A percentile compares a stretch with the other conserved stretches of the same genome.
These are phyloP conservation scores for Argynnis bischoffii DNA, from an alignment of 2,888 invertebrate genomes.

Conservation along the genomic window DNA sequence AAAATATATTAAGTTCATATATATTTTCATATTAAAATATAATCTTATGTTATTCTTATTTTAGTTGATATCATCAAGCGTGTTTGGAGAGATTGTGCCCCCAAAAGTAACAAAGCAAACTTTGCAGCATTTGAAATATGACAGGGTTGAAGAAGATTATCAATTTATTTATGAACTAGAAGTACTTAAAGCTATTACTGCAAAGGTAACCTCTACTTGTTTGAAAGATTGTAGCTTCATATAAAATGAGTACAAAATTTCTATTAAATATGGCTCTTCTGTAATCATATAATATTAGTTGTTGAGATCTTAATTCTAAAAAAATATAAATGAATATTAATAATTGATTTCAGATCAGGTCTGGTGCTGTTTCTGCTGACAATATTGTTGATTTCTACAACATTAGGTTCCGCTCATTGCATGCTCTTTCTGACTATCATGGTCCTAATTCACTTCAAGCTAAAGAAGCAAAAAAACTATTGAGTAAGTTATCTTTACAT, in stretches of 20 bases:
- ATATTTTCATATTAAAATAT: neutral
- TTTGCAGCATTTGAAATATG: constrained; percentile 60
- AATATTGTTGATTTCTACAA: constrained; percentile 85
- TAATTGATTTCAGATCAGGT: constrained; percentile 58
- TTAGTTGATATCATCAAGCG: constrained; percentile 62
- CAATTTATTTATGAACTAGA: constrained; percentile 84
- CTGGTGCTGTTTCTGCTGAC: constrained; percentile 76
- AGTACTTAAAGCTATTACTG: constrained; percentile 80
- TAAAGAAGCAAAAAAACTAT: constrained; percentile 84
- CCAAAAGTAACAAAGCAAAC: constrained; percentile 57
- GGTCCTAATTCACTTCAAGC: constrained; percentile 85
- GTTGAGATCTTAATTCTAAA: too few relatives aligned
- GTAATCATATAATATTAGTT: too few relatives aligned
- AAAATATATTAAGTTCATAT: neutral
- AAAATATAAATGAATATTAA: too few relatives aligned
- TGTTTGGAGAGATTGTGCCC: constrained; percentile 63
- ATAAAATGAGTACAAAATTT: too few relatives aligned
- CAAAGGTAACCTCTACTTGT: constrained; percentile 61
- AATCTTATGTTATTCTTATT: constrained; percentile 24
- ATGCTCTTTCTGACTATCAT: constrained; percentile 84
- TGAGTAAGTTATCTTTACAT: constrained; percentile 67
- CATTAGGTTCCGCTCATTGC: constrained; percentile 84
- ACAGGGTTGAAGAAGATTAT: constrained; percentile 80
- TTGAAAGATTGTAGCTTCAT: too few relatives aligned
- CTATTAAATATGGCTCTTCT: too few relatives aligned